Conservation (phyloP, 2,888 invertebrate species). For the Tetrapedia diversipes region DNA sequence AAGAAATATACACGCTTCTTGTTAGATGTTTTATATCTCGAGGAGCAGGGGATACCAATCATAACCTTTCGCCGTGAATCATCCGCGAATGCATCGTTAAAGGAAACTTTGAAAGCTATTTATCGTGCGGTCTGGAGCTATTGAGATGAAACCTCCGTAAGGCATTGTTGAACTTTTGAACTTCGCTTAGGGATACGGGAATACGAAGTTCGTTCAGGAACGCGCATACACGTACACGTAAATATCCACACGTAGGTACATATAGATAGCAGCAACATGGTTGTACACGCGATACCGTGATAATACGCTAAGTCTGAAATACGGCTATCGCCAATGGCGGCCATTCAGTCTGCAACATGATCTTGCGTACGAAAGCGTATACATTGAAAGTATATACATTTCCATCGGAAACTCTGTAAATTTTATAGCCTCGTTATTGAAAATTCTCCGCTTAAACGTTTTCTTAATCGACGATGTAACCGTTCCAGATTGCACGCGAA, state of each 20-base stretch:
- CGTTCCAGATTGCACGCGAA: not conserved
- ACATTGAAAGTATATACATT: too few relatives aligned
- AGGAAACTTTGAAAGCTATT: not conserved
- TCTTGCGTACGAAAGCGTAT: conserved; percentile 26
- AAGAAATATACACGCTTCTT: not conserved
- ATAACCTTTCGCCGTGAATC: not conserved
- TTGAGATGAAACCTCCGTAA: not conserved
- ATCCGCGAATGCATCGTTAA: not conserved
- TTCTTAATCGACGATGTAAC: not conserved
- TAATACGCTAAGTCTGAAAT: conserved; percentile 75
- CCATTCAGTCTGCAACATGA: conserved; percentile 47
- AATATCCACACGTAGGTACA: not conserved
- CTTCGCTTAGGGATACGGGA: not conserved
- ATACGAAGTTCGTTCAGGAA: not conserved
- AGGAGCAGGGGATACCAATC: not conserved
- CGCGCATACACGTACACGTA: conserved; percentile 23
- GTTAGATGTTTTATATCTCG: not conserved
- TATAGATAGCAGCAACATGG: conserved; percentile 10
- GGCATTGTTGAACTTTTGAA: conserved; percentile 27
- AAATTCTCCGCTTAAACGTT: not conserved
- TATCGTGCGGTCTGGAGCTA: not conserved
- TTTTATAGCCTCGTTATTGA: not conserved
- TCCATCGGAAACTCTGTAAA: conserved; percentile 9
- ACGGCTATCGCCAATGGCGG: conserved; percentile 62
- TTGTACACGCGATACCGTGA: conserved; percentile 62